Conservation (phyloP, 2,113 vertebrate genomes). For the Pholis gunnellus region DNA sequence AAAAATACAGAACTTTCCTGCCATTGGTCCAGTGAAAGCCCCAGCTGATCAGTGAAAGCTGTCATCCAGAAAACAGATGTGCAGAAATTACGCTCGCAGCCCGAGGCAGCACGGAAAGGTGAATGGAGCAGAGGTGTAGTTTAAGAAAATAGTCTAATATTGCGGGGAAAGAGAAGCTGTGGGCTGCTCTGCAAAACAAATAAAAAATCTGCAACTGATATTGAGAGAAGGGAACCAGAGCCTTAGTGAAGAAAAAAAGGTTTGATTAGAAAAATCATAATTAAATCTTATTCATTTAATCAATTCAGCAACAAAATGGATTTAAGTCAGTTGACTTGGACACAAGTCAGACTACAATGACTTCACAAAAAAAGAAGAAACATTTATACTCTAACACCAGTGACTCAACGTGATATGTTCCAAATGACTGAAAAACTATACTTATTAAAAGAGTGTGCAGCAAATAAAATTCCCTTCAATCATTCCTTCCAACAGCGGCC, state of each 20-base stretch:
- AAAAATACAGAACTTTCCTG: conserved; percentile 60
- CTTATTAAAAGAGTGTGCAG: not conserved
- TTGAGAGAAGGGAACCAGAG: not conserved
- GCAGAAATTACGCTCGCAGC: conserved; percentile 33
- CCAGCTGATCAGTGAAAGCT: conserved; percentile 76
- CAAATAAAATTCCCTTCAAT: not conserved
- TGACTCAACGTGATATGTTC: not conserved
- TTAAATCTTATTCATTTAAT: not conserved
- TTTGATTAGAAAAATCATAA: conserved; percentile 3
- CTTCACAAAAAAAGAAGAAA: not conserved
- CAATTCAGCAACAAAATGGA: not conserved
- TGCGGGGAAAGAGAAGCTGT: conserved; percentile 29
- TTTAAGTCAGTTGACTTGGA: not conserved
- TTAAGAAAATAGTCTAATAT: conserved; percentile 41
- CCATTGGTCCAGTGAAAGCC: conserved; percentile 53
- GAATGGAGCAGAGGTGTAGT: conserved; percentile 55
- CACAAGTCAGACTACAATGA: not conserved
- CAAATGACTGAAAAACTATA: not conserved
- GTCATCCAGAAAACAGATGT: conserved; percentile 79
- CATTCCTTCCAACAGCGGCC: not conserved
- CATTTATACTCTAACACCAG: not conserved
- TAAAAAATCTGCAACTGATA: conserved; percentile 12
- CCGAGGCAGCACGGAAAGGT: conserved; percentile 56
- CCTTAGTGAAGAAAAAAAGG: not conserved
- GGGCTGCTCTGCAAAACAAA: not conserved